A percentile compares a stretch with the other conserved stretches of the same genome.
Conservation (phyloP, 2,888 invertebrate genomes). For the Scelioninae gen. 2 region DNA sequence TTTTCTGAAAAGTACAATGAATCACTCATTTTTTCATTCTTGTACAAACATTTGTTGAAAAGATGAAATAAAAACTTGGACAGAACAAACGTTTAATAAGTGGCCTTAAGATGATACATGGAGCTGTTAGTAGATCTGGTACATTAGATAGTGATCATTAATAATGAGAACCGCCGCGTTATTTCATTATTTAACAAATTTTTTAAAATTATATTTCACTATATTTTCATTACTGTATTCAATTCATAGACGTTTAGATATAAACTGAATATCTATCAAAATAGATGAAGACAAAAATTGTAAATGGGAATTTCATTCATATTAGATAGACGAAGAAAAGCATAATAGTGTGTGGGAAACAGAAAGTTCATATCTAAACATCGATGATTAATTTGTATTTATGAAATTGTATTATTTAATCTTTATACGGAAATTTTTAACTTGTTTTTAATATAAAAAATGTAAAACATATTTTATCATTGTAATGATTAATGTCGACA, state of each 20-base stretch:
- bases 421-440: constrained; percentile 8
- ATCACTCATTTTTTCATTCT: constrained; percentile 27
- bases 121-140: constrained; percentile 50
- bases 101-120: constrained; percentile 55
- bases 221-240: constrained; percentile 28
- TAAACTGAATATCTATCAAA: no score
- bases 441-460: constrained; percentile 8
- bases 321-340: no score
- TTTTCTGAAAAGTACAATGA: constrained; percentile 29
- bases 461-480: constrained; percentile 17
- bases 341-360: no score
- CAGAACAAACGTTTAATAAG: constrained; percentile 53
- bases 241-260: constrained; percentile 17
- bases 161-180: constrained; percentile 10
- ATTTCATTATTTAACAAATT: constrained; percentile 17
- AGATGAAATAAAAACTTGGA: constrained; percentile 19
- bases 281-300: no score
- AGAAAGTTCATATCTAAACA: no score
- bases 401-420: constrained; percentile 30
- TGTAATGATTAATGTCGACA: constrained; percentile 4
- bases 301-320: no score
- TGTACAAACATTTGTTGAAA: constrained; percentile 36
- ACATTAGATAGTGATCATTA: constrained; percentile 40
- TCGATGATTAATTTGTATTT: no score
- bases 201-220: constrained; percentile 23